Percentiles rank a stretch among this genome's conserved stretches.
Conservation (phyloP, 2,113 vertebrate genomes). For the Tiliqua scincoides region DNA sequence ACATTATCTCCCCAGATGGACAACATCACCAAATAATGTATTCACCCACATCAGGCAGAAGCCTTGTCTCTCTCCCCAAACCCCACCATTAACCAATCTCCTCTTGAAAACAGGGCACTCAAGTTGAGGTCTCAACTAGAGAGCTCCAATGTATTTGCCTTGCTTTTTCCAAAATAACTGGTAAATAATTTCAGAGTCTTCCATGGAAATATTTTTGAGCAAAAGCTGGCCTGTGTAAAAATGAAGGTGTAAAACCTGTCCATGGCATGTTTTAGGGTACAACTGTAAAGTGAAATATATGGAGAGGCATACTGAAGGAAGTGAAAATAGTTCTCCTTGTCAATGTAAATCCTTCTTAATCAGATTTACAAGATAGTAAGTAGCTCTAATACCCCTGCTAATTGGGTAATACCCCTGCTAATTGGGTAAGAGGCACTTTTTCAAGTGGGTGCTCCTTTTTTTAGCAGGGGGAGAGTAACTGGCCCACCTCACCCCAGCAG, state of each 20-base stretch:
- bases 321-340: too few species aligned
- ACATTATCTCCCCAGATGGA: background rate
- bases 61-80: background rate
- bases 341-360: too few species aligned
- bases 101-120: background rate
- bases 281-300: background rate
- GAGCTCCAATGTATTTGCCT: background rate
- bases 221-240: background rate
- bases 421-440: too few species aligned
- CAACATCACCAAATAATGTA: background rate
- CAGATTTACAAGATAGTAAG: too few species aligned
- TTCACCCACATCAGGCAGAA: background rate
- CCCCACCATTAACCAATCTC: conserved; percentile 4
- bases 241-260: background rate
- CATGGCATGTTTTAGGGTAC: background rate
- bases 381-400: too few species aligned
- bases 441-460: too few species aligned
- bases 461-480: too few species aligned
- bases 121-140: background rate
- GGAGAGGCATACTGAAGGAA: too few species aligned
- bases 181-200: background rate
- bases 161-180: background rate
- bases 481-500: too few species aligned
- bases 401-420: too few species aligned
- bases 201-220: background rate